These are phyloP conservation scores for Delphinapterus leucas DNA, from an alignment of 2,113 vertebrate genomes.

Conservation along the genomic window DNA sequence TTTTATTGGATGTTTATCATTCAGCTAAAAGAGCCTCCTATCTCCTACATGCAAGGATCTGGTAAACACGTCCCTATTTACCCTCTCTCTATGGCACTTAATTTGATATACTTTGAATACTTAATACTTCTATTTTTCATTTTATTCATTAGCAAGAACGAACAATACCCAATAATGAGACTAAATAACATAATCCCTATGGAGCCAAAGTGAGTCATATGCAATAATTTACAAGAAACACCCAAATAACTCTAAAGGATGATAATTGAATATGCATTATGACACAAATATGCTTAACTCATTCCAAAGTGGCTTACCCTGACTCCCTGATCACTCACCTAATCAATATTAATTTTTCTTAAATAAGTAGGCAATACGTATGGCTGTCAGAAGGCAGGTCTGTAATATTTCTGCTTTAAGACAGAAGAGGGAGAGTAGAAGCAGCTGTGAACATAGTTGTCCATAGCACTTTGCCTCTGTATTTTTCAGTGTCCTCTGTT, in stretches of 20 bases:
- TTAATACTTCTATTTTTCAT: slow-evolving; percentile 56
- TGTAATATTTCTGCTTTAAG: background rate
- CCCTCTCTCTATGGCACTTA: background rate
- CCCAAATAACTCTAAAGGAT: slow-evolving; percentile 33
- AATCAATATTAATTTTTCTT: slow-evolving; percentile 9
- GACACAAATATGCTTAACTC: slow-evolving; percentile 38
- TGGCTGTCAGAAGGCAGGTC: background rate
- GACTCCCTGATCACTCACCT: background rate
- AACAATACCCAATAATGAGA: slow-evolving; percentile 46
- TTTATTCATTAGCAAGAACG: slow-evolving; percentile 42
- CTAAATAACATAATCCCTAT: slow-evolving; percentile 36
- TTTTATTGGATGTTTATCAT: slow-evolving; percentile 17
- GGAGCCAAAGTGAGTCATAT: slow-evolving; percentile 43
- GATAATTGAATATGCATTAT: background rate
- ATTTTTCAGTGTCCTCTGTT: background rate
- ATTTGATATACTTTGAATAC: slow-evolving; percentile 37
- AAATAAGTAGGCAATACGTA: background rate
- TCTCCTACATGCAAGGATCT: background rate
- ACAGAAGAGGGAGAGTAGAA: background rate
- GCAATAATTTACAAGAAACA: slow-evolving; percentile 35
- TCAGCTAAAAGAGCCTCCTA: background rate
- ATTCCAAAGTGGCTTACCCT: slow-evolving; percentile 22
- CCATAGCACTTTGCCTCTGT: background rate
- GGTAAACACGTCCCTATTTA: background rate
- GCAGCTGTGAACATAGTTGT: background rate